phyloP scores from a whole-genome alignment of 2,797 vertebrate species.

The Hoplostethus atlanticus region DNA sequence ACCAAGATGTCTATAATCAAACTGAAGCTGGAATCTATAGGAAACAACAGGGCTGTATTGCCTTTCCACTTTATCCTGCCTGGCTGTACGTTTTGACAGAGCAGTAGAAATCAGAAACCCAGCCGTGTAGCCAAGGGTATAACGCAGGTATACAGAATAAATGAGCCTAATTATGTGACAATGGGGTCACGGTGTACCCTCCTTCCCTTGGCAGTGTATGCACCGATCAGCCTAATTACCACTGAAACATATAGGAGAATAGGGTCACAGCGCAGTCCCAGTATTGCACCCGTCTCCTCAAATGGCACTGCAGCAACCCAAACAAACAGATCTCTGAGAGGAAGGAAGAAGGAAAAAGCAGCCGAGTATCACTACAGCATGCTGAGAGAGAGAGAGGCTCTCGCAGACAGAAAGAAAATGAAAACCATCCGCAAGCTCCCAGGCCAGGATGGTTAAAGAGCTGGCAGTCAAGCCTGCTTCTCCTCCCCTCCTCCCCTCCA shows the following conservation, averaged over 20 bases:
- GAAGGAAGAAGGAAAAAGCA: neutral
- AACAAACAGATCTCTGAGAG: constrained; percentile 18
- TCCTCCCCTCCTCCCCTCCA: neutral
- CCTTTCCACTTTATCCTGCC: neutral
- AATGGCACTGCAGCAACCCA: constrained; percentile 43
- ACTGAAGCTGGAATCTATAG: no score
- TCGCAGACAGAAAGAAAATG: constrained; percentile 8
- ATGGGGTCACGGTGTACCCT: neutral
- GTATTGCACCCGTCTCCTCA: constrained; percentile 20
- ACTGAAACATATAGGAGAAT: constrained; percentile 10
- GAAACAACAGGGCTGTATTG: no score
- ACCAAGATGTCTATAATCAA: no score
- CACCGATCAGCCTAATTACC: constrained; percentile 3
- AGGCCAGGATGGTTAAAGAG: constrained; percentile 27
- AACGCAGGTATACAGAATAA: neutral
- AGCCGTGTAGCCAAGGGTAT: neutral
- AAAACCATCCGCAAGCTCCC: constrained; percentile 29
- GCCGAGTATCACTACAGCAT: constrained; percentile 7
- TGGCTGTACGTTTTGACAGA: neutral
- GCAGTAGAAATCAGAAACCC: neutral
- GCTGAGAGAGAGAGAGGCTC: constrained; percentile 3
- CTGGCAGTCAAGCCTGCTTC: neutral
- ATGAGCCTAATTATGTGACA: neutral
- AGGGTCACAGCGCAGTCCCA: constrained; percentile 11
- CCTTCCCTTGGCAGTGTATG: neutral